A percentile compares a stretch with the other conserved stretches of the same genome.
These are phyloP conservation scores for Opisthocomus hoazin DNA, from an alignment of 2,113 vertebrate genomes.

Conservation along the genomic window DNA sequence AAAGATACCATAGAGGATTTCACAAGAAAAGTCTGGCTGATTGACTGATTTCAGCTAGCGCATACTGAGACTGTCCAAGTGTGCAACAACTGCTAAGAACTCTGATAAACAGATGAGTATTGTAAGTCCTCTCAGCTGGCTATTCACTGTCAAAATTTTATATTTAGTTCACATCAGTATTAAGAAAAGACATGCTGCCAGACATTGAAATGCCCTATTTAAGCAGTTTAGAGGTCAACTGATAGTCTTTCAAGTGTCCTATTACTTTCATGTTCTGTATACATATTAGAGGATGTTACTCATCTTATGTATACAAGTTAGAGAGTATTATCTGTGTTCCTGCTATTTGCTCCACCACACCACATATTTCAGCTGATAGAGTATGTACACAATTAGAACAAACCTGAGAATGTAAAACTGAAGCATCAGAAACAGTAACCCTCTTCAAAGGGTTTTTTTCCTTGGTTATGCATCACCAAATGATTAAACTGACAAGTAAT, in stretches of 20 bases:
- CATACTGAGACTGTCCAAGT: not conserved
- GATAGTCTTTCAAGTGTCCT: not conserved
- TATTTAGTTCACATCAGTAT: not conserved
- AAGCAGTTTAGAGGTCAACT: not conserved
- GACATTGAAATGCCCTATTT: not conserved
- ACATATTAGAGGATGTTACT: not conserved
- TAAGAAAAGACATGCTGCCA: not conserved
- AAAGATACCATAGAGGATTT: not conserved
- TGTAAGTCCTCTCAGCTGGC: not conserved
- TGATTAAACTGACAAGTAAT: not conserved
- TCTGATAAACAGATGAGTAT: not conserved
- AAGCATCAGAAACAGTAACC: not conserved
- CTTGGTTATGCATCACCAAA: not conserved
- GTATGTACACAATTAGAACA: not conserved
- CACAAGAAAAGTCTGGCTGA: not conserved
- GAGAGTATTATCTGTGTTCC: not conserved
- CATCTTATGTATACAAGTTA: not conserved
- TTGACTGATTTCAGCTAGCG: not conserved
- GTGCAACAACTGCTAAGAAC: not conserved
- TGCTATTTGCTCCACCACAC: not conserved
- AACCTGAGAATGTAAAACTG: not conserved
- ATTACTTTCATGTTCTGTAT: not conserved
- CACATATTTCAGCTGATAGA: not conserved
- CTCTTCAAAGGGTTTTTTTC: not conserved
- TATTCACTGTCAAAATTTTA: not conserved